Conservation (phyloP, 2,797 vertebrate species). For the Pangasius macronema region DNA sequence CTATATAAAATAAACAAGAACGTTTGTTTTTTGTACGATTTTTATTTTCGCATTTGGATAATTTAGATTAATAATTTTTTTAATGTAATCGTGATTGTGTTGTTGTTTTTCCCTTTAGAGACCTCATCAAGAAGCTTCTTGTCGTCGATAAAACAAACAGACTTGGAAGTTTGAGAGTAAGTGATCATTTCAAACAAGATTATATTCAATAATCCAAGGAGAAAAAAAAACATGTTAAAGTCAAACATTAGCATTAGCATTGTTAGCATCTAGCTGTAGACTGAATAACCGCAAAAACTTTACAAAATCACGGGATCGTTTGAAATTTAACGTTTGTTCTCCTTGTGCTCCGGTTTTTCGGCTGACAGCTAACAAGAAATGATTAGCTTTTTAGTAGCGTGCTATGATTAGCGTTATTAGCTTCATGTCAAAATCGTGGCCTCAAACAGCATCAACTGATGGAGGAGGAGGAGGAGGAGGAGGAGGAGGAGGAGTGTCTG, state of each 20-base stretch:
- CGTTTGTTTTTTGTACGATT: too few relatives aligned
- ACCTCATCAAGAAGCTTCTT: conserved; percentile 93
- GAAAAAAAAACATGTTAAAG: background rate
- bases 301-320: too few relatives aligned
- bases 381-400: background rate
- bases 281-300: background rate
- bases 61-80: background rate
- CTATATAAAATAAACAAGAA: background rate
- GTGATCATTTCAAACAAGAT: conserved; percentile 39
- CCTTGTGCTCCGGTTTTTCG: background rate
- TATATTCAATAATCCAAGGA: background rate
- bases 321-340: background rate
- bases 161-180: conserved; percentile 94
- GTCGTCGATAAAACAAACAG: conserved; percentile 89
- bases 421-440: background rate
- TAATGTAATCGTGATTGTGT: background rate
- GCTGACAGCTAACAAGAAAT: background rate
- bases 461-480: too few relatives aligned
- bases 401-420: background rate
- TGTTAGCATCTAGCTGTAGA: background rate
- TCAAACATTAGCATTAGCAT: background rate
- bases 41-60: background rate
- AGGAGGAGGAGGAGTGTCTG: too few relatives aligned
- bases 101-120: conserved; percentile 67
- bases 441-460: background rate